Evolutionary conservation across 2,797 vertebrate genomes (phyloP), one percentile per base, ranked within the genome.

Genomic region (Mus caroli): DNA sequence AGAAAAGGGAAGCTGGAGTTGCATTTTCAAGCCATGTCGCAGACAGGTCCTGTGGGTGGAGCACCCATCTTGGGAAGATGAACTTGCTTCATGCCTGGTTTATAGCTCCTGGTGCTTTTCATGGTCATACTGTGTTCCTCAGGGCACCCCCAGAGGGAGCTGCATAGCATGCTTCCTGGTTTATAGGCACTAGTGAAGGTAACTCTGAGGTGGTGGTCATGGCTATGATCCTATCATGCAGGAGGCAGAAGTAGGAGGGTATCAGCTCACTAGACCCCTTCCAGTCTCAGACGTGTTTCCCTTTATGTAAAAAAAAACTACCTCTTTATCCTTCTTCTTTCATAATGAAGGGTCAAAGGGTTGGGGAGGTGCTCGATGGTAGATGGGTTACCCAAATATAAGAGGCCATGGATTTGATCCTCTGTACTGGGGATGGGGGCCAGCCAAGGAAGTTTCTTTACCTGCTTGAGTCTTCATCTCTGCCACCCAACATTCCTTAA

Each of bases 1-100:
- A 90, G 96, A 96, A 97, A 93, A 95, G 64, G 64, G 87, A 97
- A 93, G 58, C 37, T 54, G 12, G 31, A 88, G 67, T 26, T 19
- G 10, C 31, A 62, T 24, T 86, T 86, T 31, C 46, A 40, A 88
- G 46, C 26, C n/a, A 0, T 9, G 54, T 24, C 24, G 75, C 90
- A 80, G 69, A 73, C 1, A 7, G 80, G 50, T n/a, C 37, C 77
- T 71, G 2, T 3, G 3, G 46, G 40, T 56, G 80, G 13, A 82
- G 28, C 24, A 9, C 62, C 62, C 9, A 11, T 12, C 22, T 40
- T 31, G 19, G 20, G 71, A 20, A 69, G 46, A 78, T 34, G 28
- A 24, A 40, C 13, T 75, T 54, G 46, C 17, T 43, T 75, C 5
- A 28, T 24, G 34, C 5, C 13, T 15, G 15, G 24, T 56, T 54